phyloP scores from a whole-genome alignment of 2,797 vertebrate species.

The Neomorphus geoffroyi region DNA sequence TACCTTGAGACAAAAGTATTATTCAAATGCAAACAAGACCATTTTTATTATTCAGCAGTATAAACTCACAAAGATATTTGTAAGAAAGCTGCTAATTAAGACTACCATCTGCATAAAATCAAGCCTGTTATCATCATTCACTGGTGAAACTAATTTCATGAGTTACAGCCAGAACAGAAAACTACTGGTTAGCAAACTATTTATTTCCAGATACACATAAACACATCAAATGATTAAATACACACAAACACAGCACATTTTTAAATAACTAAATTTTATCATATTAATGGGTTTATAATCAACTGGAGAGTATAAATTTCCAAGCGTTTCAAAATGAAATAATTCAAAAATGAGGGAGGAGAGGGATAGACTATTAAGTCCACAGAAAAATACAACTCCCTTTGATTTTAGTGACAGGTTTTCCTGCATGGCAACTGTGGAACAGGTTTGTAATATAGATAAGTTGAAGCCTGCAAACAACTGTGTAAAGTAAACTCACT shows the following conservation, averaged over 20 bases:
- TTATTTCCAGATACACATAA: background rate
- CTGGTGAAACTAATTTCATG: background rate
- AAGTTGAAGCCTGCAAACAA: background rate
- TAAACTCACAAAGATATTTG: background rate
- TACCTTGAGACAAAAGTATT: background rate
- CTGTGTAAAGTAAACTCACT: background rate
- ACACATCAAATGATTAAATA: constrained; percentile 2
- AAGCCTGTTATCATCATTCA: background rate
- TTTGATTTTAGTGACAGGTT: background rate
- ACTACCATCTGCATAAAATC: background rate
- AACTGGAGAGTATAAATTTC: background rate
- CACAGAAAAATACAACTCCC: background rate
- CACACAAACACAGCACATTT: background rate
- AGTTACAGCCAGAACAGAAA: background rate
- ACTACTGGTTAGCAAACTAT: background rate
- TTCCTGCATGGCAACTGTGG: background rate
- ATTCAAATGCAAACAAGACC: background rate
- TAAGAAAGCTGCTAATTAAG: constrained; percentile 2
- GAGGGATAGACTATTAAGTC: background rate
- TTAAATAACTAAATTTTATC: background rate
- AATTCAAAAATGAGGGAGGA: background rate
- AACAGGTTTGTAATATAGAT: background rate
- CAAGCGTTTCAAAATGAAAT: background rate
- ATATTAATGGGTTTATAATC: background rate
- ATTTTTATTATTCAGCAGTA: background rate